phyloP scores from a whole-genome alignment of 1,140 invertebrate species.

The Campodea augens region DNA sequence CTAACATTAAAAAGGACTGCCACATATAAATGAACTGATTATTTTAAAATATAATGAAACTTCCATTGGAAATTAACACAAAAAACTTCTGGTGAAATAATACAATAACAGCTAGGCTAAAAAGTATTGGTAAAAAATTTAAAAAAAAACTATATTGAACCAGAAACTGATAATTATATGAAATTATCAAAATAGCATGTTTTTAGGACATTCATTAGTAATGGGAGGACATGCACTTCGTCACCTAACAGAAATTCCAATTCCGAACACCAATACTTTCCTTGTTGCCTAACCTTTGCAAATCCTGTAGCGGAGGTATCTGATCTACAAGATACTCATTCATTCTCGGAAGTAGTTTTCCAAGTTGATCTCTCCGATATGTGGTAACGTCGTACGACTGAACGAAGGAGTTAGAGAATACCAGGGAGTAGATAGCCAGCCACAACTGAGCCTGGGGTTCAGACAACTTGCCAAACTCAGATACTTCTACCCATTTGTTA shows the following conservation, averaged over 20 bases:
- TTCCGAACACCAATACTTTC: background rate
- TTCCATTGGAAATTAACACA: too few species aligned
- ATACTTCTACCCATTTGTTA: too few species aligned
- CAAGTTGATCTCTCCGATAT: background rate
- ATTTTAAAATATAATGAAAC: too few species aligned
- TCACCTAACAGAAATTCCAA: background rate
- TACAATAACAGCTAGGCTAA: too few species aligned
- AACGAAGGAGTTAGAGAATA: background rate
- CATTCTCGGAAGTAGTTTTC: background rate
- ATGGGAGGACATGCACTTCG: background rate
- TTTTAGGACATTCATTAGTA: background rate
- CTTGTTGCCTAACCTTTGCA: background rate
- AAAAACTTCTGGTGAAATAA: too few species aligned
- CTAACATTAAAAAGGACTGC: too few species aligned
- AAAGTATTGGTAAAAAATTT: too few species aligned
- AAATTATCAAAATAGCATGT: too few species aligned
- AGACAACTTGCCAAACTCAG: too few species aligned
- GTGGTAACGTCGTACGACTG: background rate
- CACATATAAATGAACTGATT: too few species aligned
- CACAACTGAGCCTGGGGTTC: background rate
- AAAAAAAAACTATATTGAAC: too few species aligned
- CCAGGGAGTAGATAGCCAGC: background rate
- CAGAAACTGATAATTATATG: too few species aligned
- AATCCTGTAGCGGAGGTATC: background rate
- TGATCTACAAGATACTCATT: background rate